Base-by-base conservation (phyloP, 2,797 vertebrate species). In the Chloroceryle amazona region DNA sequence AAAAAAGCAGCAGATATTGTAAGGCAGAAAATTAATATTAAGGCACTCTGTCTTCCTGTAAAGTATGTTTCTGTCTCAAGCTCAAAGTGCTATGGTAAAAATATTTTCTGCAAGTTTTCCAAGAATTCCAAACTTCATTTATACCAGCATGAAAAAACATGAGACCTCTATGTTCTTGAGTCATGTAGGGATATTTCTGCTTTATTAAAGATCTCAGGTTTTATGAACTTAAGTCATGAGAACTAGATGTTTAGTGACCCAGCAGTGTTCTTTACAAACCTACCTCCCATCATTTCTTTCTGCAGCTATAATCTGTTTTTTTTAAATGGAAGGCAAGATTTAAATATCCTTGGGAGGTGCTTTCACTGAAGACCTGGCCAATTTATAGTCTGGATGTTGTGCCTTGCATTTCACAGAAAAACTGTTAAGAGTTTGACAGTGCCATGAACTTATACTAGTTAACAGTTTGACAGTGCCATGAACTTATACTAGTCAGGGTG, bases 161-260 rank as follows among this genome's bases (percentile, higher is more conserved):
- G 23, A 74, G 57, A 37, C 35, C 6, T 93, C 57, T 88, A 4
- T 58, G 37, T 72, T 88, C 35, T 70, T 52, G 20, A 75, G 35
- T 71, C 3, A 79, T 22, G 16, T 44, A 83, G 51, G 46, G 85
- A 79, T 14, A 47, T 70, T 83, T 90, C 62, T 83, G 44, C 54
- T 49, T 81, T 70, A 78, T n/a, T 62, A 88, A 85, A 85, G 63
- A 79, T 35, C 73, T 86, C 82, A 90, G 80, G 76, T 86, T 89
- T 92, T 86, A 33, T n/a, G 86, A 72, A 81, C 47, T 44, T 23
- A 46, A 28, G 39, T 80, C 58, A 47, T 22, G 16, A 91, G 52
- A 88, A 86, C 68, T 49, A 52, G 22, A 42, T 57, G 29, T 55
- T 90, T 68, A 86, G 42, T 55, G 49, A 74, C 57, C 37, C 33